Conservation (phyloP, 2,888 invertebrate species). For the Noctua janthe region DNA sequence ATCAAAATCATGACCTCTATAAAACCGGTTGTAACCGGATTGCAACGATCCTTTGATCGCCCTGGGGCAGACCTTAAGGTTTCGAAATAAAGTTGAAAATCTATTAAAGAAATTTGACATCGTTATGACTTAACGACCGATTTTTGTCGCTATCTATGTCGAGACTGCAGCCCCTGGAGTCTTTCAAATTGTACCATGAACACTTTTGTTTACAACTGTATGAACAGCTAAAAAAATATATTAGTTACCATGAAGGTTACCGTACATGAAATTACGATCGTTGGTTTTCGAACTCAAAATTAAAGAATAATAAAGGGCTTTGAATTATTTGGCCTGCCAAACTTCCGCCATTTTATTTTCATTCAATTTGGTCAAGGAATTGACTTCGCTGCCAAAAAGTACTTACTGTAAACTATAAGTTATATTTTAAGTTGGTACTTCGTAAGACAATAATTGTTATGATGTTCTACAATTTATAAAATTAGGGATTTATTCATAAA, state of each 20-base stretch:
- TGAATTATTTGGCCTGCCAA: not conserved
- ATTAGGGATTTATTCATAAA: not conserved
- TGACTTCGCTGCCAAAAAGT: slow-evolving; percentile 10
- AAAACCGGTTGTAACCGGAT: slow-evolving; percentile 24
- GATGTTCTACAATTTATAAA: not conserved
- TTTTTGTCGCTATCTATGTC: too few species aligned
- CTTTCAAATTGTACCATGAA: not conserved
- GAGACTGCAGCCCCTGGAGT: not conserved
- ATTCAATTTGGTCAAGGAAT: slow-evolving; percentile 22
- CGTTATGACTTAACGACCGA: too few species aligned
- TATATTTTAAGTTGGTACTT: not conserved
- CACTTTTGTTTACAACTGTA: not conserved
- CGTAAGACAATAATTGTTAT: not conserved
- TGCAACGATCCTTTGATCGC: not conserved
- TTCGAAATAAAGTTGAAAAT: too few species aligned
- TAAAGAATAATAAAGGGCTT: not conserved
- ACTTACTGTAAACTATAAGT: not conserved
- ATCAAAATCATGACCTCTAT: slow-evolving; percentile 11
- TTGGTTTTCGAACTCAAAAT: not conserved
- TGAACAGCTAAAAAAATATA: not conserved
- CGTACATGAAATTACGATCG: not conserved
- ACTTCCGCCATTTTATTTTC: not conserved
- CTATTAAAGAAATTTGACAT: too few species aligned
- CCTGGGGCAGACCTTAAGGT: too few species aligned
- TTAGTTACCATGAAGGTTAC: not conserved